A percentile compares a stretch with the other conserved stretches of the same genome.
Evolutionary conservation across 1,140 invertebrate species (phyloP).

Genomic region (Stegodyphus mimosarum): DNA sequence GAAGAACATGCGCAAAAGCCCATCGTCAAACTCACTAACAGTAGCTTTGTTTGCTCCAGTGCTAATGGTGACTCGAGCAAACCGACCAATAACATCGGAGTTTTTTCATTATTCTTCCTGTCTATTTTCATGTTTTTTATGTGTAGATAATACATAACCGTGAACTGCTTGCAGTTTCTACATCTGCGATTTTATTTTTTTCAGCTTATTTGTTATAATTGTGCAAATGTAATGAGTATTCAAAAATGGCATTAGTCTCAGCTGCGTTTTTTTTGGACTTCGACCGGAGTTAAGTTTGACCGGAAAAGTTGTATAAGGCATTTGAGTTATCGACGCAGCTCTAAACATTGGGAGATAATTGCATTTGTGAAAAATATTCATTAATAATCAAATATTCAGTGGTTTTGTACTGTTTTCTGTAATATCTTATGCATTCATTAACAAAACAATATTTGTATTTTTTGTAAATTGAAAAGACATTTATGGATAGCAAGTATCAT

Average conservation of each 20-base stretch:
- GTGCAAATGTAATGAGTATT: not conserved
- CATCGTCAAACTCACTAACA: conserved; percentile 50
- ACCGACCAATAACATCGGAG: not conserved
- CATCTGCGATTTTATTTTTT: not conserved
- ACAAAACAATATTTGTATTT: no score
- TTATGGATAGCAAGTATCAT: no score
- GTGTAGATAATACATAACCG: conserved; percentile 23
- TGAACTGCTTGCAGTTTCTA: not conserved
- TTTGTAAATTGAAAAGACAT: no score
- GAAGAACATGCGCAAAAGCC: conserved; percentile 18
- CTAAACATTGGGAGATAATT: no score
- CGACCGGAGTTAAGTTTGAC: not conserved
- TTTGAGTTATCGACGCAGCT: not conserved
- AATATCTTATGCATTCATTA: no score
- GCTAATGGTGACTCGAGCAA: not conserved
- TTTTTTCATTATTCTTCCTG: conserved; percentile 9
- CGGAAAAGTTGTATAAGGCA: not conserved
- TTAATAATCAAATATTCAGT: no score
- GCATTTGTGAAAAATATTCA: no score
- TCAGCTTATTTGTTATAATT: not conserved
- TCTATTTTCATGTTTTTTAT: conserved; percentile 21
- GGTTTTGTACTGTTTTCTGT: no score
- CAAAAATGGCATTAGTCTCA: not conserved
- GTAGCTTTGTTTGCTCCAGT: conserved; percentile 24
- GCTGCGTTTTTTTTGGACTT: not conserved